Evolutionary conservation across 1,140 invertebrate genomes (phyloP).

Genomic region (Triops longicaudatus): DNA sequence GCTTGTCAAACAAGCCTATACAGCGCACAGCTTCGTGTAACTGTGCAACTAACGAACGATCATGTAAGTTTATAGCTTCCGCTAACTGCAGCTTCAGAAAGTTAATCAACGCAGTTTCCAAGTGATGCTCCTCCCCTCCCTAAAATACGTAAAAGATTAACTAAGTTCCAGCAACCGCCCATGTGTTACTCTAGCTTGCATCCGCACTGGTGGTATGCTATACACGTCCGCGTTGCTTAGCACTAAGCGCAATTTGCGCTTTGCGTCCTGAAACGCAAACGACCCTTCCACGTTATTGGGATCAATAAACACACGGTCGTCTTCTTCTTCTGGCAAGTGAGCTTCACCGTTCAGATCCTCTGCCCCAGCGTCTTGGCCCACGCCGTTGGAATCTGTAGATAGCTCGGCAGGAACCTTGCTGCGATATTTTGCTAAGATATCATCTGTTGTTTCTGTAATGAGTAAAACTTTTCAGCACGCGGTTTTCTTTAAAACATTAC

Average conservation of each 20-base stretch:
- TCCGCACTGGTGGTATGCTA: conserved; percentile 18
- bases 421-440: conserved; percentile 90
- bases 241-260: conserved; percentile 83
- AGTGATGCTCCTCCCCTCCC: conserved; percentile 26
- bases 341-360: conserved; percentile 42
- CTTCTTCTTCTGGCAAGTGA: conserved; percentile 43
- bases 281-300: conserved; percentile 51
- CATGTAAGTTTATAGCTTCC: conserved; percentile 76
- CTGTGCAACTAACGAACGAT: conserved; percentile 71
- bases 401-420: conserved; percentile 55
- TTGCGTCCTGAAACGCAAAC: conserved; percentile 72
- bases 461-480: conserved; percentile 18
- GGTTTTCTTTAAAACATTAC: conserved; percentile 18
- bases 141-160: not conserved
- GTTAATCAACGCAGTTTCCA: conserved; percentile 56
- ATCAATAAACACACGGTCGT: conserved; percentile 52
- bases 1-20: conserved; percentile 60
- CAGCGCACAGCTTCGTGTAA: conserved; percentile 79
- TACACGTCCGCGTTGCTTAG: conserved; percentile 68
- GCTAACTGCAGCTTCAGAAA: conserved; percentile 73
- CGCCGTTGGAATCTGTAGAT: conserved; percentile 37
- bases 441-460: conserved; percentile 66
- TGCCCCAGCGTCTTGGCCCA: conserved; percentile 26
- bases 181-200: conserved; percentile 14
- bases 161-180: not conserved